These are phyloP conservation scores for Eremophila alpestris DNA, from an alignment of 2,797 vertebrate genomes.

Conservation along the genomic window DNA sequence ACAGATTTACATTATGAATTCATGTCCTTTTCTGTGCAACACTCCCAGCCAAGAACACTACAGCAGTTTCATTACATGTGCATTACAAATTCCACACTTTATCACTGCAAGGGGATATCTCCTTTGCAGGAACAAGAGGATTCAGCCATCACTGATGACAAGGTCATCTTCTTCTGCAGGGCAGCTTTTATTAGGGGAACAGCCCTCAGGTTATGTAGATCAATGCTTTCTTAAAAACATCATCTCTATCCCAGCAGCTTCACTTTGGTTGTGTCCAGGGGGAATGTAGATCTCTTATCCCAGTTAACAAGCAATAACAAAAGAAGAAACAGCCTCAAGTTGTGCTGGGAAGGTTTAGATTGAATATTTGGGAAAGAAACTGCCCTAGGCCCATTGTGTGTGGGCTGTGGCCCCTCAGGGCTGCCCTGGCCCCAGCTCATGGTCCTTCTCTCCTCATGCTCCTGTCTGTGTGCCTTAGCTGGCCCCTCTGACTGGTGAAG, in stretches of 20 bases:
- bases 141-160: background rate
- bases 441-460: background rate
- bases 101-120: background rate
- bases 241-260: background rate
- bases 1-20: background rate
- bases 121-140: background rate
- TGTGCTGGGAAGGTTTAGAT: background rate
- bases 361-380: background rate
- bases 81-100: background rate
- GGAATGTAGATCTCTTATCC: background rate
- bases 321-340: background rate
- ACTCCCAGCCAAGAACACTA: background rate
- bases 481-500: background rate
- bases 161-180: background rate
- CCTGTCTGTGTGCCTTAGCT: background rate
- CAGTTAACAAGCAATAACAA: background rate
- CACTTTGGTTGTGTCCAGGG: background rate
- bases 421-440: fast-evolving
- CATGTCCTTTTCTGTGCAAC: background rate
- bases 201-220: background rate
- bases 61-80: background rate
- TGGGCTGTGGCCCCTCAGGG: background rate
- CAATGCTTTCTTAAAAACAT: background rate
- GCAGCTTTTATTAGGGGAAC: background rate
- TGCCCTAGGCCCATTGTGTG: fast-evolving